These are phyloP conservation scores for Anableps anableps DNA, from an alignment of 2,797 vertebrate species.

Conservation along the genomic window DNA sequence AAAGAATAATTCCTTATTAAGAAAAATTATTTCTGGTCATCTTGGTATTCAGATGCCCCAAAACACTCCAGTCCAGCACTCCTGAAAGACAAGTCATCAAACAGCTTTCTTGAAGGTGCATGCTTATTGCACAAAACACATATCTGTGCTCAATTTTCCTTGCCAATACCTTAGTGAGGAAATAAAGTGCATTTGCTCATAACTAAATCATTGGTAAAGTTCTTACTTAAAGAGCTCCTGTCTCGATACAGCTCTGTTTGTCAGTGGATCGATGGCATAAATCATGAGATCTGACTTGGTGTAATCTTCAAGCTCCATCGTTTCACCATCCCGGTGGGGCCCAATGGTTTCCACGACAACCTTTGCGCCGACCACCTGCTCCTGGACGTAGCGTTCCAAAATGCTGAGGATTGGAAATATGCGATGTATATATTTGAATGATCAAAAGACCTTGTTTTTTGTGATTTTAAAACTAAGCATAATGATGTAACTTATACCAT, in stretches of 20 bases:
- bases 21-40: not conserved
- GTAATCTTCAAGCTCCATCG: constrained; percentile 93
- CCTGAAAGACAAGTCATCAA: not conserved
- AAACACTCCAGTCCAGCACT: not conserved
- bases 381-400: constrained; percentile 93
- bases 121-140: not conserved
- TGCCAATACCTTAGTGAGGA: not conserved
- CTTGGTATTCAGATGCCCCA: not conserved
- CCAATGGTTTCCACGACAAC: constrained; percentile 95
- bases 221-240: constrained; percentile 96
- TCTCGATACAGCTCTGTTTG: constrained; percentile 93
- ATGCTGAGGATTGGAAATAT: constrained; percentile 79
- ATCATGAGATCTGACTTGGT: constrained; percentile 94
- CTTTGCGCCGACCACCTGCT: constrained; percentile 93
- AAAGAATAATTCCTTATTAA: too few relatives aligned
- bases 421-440: not conserved
- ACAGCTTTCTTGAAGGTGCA: not conserved
- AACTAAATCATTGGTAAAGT: constrained; percentile 6
- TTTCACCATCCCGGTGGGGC: constrained; percentile 88
- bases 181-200: constrained; percentile 9
- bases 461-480: not conserved
- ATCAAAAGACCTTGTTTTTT: not conserved
- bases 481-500: not conserved
- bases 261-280: constrained; percentile 96
- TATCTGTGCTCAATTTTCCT: not conserved